Base-by-base conservation (phyloP, 2,113 vertebrate genomes). In the Choloepus hoffmanni region DNA sequence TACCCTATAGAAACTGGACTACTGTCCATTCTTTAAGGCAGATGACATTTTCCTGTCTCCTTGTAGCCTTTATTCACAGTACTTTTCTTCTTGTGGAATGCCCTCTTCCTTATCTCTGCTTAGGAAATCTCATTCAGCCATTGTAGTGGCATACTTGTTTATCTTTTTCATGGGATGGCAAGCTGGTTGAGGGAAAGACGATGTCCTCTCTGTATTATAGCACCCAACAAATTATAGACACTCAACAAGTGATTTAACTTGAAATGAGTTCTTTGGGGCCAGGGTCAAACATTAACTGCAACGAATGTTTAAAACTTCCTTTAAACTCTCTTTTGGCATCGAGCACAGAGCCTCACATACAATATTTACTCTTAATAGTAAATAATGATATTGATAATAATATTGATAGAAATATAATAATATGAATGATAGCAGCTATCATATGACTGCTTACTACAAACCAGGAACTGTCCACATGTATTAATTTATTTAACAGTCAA, bases 271-370 rank as follows among this genome's bases (percentile, higher is more conserved):
- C 79, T 89, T 50, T 16, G 67, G 60, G 45, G 40, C 10, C 33
- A 81, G 48, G 67, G 6, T 74, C 40, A 43, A 12, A 83, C 11
- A 82, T 1, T 82, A 30, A 78, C 15, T 90, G 26, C 16, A 81
- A 70, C 18, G 7, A 28, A 24, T 62, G 30, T 84, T 87, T 86
- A 85, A 2, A 58, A 68, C 12, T 88, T 95, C 48, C 50, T 73
- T 89, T 90, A 81, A 83, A 90, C 60, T 48, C n/a, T 53, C 33
- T 84, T 90, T 43, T 84, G 58, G 21, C 45, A 83, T 72, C 15
- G 72, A 94, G 62, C 23, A 94, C 45, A 81, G 53, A 84, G 76
- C 76, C 55, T 83, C 43, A 91, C 9, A 83, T 9, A 62, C 3
- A 19, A n/a, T 26, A 28, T 67, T 45, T 68, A 84, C 58, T 83